Evolutionary conservation across 2,888 invertebrate genomes (phyloP).

Genomic region (Polyploca ridens): DNA sequence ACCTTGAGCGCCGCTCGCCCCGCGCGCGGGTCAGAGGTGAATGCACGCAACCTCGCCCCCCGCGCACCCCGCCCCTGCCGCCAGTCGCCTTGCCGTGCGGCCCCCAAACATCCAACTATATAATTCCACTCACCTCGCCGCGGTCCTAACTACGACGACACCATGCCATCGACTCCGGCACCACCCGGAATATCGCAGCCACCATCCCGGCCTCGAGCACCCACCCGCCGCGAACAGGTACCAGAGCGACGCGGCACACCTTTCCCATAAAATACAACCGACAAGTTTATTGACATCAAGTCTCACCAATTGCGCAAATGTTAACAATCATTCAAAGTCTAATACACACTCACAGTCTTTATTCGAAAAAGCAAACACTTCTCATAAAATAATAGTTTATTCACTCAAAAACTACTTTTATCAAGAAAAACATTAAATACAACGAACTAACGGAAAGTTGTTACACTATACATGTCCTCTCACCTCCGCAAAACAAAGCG

Average conservation of each 20-base stretch:
- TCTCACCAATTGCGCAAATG: slow-evolving; percentile 77
- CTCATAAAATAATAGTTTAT: slow-evolving; percentile 53
- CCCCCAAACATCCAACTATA: slow-evolving; percentile 46
- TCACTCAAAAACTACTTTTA: slow-evolving; percentile 69
- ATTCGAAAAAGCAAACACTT: slow-evolving; percentile 61
- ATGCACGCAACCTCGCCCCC: slow-evolving; percentile 67
- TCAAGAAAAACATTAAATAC: slow-evolving; percentile 76
- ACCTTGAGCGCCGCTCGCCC: slow-evolving; percentile 81
- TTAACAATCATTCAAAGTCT: slow-evolving; percentile 52
- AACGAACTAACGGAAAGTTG: slow-evolving; percentile 51
- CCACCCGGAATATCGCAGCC: slow-evolving; percentile 48
- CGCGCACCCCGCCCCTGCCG: slow-evolving; percentile 49
- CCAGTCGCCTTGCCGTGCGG: slow-evolving; percentile 48
- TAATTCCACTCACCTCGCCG: slow-evolving; percentile 71
- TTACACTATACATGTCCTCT: slow-evolving; percentile 62
- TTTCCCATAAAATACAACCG: slow-evolving; percentile 83
- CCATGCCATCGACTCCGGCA: slow-evolving; percentile 60
- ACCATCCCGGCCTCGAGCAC: slow-evolving; percentile 63
- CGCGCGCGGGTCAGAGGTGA: slow-evolving; percentile 84
- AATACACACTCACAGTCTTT: slow-evolving; percentile 65
- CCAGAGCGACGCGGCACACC: slow-evolving; percentile 79
- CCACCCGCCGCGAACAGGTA: slow-evolving; percentile 76
- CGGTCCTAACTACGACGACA: slow-evolving; percentile 53
- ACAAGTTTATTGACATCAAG: slow-evolving; percentile 84
- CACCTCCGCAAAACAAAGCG: slow-evolving; percentile 84